phyloP scores from a whole-genome alignment of 2,888 invertebrate species.

The Drosophila hamatofila region DNA sequence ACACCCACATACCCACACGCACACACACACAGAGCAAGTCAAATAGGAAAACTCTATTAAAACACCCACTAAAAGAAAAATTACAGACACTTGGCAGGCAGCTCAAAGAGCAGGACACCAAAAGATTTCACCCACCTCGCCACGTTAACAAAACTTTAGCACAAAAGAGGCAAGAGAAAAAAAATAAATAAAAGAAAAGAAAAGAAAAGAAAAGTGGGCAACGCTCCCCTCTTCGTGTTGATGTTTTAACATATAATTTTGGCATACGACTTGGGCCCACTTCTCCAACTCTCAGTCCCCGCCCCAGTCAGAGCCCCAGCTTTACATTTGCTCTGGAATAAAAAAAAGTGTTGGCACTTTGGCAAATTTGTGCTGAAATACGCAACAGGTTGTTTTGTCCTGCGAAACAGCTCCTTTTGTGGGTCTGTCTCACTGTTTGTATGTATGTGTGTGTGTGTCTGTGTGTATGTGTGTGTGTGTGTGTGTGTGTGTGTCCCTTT shows the following conservation, averaged over 20 bases:
- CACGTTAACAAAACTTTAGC: slow-evolving; percentile 65
- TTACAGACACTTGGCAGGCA: slow-evolving; percentile 75
- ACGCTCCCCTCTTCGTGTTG: slow-evolving; percentile 36
- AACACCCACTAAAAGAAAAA: slow-evolving; percentile 72
- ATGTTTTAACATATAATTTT: slow-evolving; percentile 76
- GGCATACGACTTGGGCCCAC: slow-evolving; percentile 61
- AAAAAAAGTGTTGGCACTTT: slow-evolving; percentile 63
- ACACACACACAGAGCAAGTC: slow-evolving; percentile 12
- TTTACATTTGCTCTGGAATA: too few species aligned
- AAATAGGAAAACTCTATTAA: slow-evolving; percentile 66
- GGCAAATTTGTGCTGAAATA: slow-evolving; percentile 67
- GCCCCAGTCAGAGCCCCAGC: background rate
- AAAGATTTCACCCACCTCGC: slow-evolving; percentile 43
- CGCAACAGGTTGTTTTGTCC: slow-evolving; percentile 65
- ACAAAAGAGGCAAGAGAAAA: slow-evolving; percentile 41
- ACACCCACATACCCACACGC: slow-evolving; percentile 23
- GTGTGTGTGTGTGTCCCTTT: slow-evolving; percentile 69
- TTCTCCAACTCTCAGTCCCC: background rate
- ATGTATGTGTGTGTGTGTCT: slow-evolving; percentile 21
- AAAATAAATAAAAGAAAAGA: background rate
- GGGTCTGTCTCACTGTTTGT: slow-evolving; percentile 28
- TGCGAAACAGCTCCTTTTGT: slow-evolving; percentile 62
- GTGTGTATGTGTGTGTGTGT: slow-evolving; percentile 53
- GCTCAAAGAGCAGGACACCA: slow-evolving; percentile 58
- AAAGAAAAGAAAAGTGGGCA: slow-evolving; percentile 10